A percentile compares a stretch with the other conserved stretches of the same genome.
Evolutionary conservation across 2,888 invertebrate species (phyloP).

Genomic region (Catocala sponsa): DNA sequence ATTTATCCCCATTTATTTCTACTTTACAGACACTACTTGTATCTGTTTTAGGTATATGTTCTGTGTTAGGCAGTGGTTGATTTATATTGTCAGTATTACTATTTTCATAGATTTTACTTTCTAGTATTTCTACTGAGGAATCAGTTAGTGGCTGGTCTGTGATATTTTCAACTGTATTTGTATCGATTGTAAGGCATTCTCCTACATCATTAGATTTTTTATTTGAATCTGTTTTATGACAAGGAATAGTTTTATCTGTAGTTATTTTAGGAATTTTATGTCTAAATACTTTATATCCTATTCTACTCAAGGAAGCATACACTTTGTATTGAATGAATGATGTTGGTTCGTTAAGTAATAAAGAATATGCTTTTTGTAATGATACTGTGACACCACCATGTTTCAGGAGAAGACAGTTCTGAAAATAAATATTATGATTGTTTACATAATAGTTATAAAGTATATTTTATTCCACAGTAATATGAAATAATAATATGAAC

Average conservation of each 20-base stretch:
- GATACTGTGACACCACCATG: constrained; percentile 88
- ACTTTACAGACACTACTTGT: background rate
- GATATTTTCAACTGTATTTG: background rate
- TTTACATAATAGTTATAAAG: background rate
- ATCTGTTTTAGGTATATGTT: background rate
- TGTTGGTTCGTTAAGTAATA: constrained; percentile 76
- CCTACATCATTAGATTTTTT: background rate
- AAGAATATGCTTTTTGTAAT: constrained; percentile 89
- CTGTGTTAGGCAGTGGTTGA: background rate
- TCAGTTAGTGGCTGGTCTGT: constrained; percentile 4
- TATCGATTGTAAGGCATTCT: constrained; percentile 1
- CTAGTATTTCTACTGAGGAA: constrained; percentile 13
- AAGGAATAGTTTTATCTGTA: background rate
- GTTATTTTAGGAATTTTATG: constrained; percentile 54
- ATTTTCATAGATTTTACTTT: constrained; percentile 1
- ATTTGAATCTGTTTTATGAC: background rate
- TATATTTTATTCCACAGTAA: too few species aligned
- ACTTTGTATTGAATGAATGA: constrained; percentile 87
- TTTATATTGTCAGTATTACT: background rate
- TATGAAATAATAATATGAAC: too few species aligned
- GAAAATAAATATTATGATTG: constrained; percentile 54
- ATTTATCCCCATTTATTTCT: constrained; percentile 1
- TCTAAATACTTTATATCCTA: constrained; percentile 87
- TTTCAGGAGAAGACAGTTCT: constrained; percentile 89
- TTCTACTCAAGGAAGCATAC: constrained; percentile 86